Base-by-base conservation (phyloP, 2,888 invertebrate species). In the Ptilodon capucinus region DNA sequence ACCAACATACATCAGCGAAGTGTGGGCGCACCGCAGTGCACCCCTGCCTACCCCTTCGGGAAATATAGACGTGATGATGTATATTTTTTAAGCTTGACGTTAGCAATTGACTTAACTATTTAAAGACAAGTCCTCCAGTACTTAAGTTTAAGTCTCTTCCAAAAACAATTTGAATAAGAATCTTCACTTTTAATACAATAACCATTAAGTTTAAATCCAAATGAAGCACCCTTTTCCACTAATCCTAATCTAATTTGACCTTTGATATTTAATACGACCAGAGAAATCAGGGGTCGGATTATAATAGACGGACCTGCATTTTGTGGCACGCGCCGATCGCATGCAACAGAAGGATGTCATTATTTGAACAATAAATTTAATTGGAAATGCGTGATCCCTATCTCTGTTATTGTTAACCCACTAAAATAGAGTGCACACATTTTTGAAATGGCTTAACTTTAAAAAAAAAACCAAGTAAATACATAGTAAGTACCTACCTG, bases 301-400 rank as follows among this genome's bases (percentile, higher is more conserved):
- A 16, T 28, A 28, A 28, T 38, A 11, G 43, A n/a, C 8, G 9
- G 16, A 11, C 18, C 11, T 25, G 7, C n/a, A 14, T 23, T 17
- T 54, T 34, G 42, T 35, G 70, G 48, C 81, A 80, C 81, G 81
- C 79, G 79, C 47, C 63, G 48, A 52, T 51, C 76, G 74, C 77
- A 62, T 62, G 77, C 70, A 68, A 60, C 67, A 65, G 71, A 72
- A 69, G 74, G 71, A 74, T 73, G 74, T 69, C 73, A 80, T 86
- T 82, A 82, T 84, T 84, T 78, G 80, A 80, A 85, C 81, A 84
- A 86, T 84, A 79, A 81, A 82, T 81, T 81, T 82, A 79, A 84
- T 83, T 83, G 76, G 70, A 76, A 79, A 77, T 73, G 67, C 64
- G 63, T 51, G 52, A 66, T 64, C 54, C 44, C 52, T 59, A 53